phyloP scores from a whole-genome alignment of 2,113 vertebrate species.

The Pomatostomus ruficeps region DNA sequence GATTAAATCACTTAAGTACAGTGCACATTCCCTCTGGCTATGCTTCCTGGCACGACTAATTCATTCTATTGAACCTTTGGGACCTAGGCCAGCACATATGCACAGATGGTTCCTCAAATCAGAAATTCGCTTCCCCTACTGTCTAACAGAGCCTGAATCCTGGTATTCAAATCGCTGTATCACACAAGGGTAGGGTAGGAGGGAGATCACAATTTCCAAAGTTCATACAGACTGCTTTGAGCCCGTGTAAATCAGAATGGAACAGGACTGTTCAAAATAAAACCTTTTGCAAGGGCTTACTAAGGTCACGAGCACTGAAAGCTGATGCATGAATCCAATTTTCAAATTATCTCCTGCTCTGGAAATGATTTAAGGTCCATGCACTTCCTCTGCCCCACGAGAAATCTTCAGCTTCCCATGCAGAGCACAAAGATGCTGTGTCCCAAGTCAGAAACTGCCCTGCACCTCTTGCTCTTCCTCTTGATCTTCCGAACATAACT shows the following conservation, averaged over 20 bases:
- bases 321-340: neutral
- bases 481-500: neutral
- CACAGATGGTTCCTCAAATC: neutral
- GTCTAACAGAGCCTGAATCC: neutral
- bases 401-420: neutral
- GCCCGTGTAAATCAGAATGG: neutral
- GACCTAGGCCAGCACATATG: neutral
- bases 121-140: neutral
- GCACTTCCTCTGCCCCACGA: neutral
- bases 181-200: neutral
- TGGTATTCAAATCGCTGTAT: neutral
- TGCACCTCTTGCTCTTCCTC: neutral
- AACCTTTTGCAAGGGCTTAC: neutral
- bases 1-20: conserved; percentile 9
- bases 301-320: neutral
- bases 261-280: neutral
- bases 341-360: neutral
- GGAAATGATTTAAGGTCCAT: neutral
- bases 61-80: neutral
- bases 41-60: conserved; percentile 1
- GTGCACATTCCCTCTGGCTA: neutral
- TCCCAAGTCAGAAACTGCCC: neutral
- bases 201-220: neutral
- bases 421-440: neutral
- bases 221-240: neutral